Base-by-base conservation (phyloP, 1,140 invertebrate genomes). In the Heterodera carotae region DNA sequence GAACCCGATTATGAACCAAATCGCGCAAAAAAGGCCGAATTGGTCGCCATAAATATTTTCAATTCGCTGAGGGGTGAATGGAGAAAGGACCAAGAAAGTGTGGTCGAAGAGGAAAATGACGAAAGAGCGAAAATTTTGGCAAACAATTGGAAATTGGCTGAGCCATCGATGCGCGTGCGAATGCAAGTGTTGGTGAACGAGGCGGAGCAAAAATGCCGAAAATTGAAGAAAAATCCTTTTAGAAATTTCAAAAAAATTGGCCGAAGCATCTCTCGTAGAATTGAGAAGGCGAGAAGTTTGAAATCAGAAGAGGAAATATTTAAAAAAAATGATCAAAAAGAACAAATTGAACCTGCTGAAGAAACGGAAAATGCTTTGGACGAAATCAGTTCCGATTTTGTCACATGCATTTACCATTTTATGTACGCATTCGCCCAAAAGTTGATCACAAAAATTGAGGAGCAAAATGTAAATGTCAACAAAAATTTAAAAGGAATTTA, bases 171-270 rank as follows among this genome's bases (percentile, higher is more conserved):
- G 48, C 48, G 48, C 3, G 48, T 53, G 18, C 48, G 48, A 0
- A 18, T 53, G 12, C 48, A 53, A 53, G 48, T 53, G 48, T 53
- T 53, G 48, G 48, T 53, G 6, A 53, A 53, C 48, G 22, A 4
- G 12, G 48, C 48, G 15, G 12, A 67, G 66, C 18, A 18, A 34
- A 67, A 67, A n/a, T 67, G 33, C 66, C 66, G 33, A 67, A 67
- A 22, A 67, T 67, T 67, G n/a, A 10, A 5, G 12, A 67, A 67
- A 67, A 67, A 67, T 67, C 66, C 36, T 18, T 67, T 67, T 67
- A 22, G 22, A 18, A 67, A 25, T 25, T 22, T 34, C 18, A 5
- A 18, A 67, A 67, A 67, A 67, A 1, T 67, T 18, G 66, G 36
- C 15, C 12, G 66, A 53, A 53, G 48, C 48, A 53, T 53, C 22